Evolutionary conservation across 2,888 invertebrate species (phyloP).

Genomic region (Strigamia transsilvanica): DNA sequence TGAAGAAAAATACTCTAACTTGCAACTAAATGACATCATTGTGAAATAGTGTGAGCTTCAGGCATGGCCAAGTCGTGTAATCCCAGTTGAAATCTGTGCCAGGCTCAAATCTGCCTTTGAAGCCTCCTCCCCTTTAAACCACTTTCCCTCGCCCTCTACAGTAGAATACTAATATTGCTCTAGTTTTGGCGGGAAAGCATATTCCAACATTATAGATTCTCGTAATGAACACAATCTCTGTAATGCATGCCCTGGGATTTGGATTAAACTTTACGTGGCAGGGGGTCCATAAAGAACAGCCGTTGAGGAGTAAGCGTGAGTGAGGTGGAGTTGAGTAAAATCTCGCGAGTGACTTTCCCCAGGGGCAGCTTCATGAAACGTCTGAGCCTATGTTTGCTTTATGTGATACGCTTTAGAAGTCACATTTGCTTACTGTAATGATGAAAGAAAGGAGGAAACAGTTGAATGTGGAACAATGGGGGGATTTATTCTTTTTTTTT

Average conservation of each 20-base stretch:
- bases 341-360: slow-evolving; percentile 49
- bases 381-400: slow-evolving; percentile 48
- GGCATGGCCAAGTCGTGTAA: slow-evolving; percentile 33
- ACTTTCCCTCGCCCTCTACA: neutral
- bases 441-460: slow-evolving; percentile 40
- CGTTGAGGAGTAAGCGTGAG: slow-evolving; percentile 36
- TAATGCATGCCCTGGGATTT: slow-evolving; percentile 49
- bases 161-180: slow-evolving; percentile 46
- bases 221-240: slow-evolving; percentile 47
- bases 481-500: neutral
- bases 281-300: slow-evolving; percentile 49
- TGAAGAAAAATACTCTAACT: slow-evolving; percentile 40
- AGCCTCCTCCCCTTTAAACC: slow-evolving; percentile 17
- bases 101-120: slow-evolving; percentile 45
- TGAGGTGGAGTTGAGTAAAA: slow-evolving; percentile 49
- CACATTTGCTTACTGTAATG: slow-evolving; percentile 48
- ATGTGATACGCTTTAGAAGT: slow-evolving; percentile 47
- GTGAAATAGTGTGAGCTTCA: slow-evolving; percentile 49
- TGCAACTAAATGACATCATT: slow-evolving; percentile 43
- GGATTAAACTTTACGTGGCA: slow-evolving; percentile 49
- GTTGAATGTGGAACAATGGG: neutral
- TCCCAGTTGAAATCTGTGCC: slow-evolving; percentile 46
- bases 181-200: slow-evolving; percentile 43
- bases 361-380: slow-evolving; percentile 47
- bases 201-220: slow-evolving; percentile 47